A percentile compares a stretch with the other conserved stretches of the same genome.
Evolutionary conservation across 2,797 vertebrate genomes (phyloP).

Genomic region (Spinus olivaceus): DNA sequence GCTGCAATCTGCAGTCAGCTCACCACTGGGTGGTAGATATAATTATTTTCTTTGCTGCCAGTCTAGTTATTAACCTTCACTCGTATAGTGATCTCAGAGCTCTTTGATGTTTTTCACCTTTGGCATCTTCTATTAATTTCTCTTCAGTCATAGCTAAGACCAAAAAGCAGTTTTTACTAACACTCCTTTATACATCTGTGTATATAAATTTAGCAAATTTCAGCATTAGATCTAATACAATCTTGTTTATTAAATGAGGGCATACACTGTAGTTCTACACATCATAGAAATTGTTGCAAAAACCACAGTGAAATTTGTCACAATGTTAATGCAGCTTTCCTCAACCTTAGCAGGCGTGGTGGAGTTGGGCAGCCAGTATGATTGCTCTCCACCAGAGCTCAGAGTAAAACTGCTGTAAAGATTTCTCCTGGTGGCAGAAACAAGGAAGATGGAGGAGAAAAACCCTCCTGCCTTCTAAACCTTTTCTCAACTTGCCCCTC

Average conservation of each 20-base stretch:
- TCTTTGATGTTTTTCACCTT: neutral
- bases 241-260: neutral
- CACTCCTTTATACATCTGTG: neutral
- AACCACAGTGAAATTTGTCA: neutral
- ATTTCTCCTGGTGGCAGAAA: neutral
- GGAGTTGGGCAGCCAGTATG: neutral
- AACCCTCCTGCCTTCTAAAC: neutral
- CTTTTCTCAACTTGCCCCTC: neutral
- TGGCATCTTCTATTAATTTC: neutral
- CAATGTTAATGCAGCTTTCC: neutral
- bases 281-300: neutral
- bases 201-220: neutral
- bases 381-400: neutral
- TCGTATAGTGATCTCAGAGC: neutral
- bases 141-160: neutral
- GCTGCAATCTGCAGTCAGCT: neutral
- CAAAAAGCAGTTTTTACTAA: neutral
- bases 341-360: fast-evolving
- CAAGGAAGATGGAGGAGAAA: neutral
- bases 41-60: neutral
- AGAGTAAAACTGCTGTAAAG: neutral
- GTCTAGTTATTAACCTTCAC: neutral
- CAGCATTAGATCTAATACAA: neutral
- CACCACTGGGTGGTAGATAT: neutral
- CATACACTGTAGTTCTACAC: neutral